Evolutionary conservation across 2,113 vertebrate species (phyloP).

Genomic region (Elephas maximus): DNA sequence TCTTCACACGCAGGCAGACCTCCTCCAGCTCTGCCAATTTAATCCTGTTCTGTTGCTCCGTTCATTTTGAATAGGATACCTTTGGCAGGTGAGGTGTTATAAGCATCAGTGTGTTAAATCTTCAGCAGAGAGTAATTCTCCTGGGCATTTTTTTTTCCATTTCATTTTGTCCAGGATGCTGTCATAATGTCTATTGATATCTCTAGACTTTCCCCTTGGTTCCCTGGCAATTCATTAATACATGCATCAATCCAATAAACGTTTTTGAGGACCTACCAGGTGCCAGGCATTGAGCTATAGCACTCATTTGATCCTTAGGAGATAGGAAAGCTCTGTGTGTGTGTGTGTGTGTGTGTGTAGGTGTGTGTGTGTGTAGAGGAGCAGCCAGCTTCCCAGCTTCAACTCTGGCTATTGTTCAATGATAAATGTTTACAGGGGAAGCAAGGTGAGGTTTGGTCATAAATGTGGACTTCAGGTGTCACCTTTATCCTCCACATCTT

Average conservation of each 20-base stretch:
- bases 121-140: slow-evolving; percentile 58
- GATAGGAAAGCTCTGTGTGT: not conserved
- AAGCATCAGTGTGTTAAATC: slow-evolving; percentile 59
- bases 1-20: slow-evolving; percentile 29
- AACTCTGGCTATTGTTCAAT: not conserved
- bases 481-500: not conserved
- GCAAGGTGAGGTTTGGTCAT: not conserved
- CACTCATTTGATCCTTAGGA: not conserved
- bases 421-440: not conserved
- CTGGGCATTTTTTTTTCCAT: not conserved
- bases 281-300: not conserved
- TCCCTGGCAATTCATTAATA: slow-evolving; percentile 41
- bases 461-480: slow-evolving; percentile 19
- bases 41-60: slow-evolving; percentile 40
- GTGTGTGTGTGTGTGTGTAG: not conserved
- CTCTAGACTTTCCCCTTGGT: not conserved
- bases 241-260: not conserved
- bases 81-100: slow-evolving; percentile 69
- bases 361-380: not conserved
- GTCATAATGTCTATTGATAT: not conserved
- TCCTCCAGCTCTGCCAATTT: slow-evolving; percentile 66
- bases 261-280: not conserved
- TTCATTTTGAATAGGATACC: slow-evolving; percentile 68
- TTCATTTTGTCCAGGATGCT: slow-evolving; percentile 49
- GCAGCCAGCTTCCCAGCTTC: not conserved